These are phyloP conservation scores for Allochrocebus solatus DNA, from an alignment of 2,797 vertebrate species.

Conservation along the genomic window DNA sequence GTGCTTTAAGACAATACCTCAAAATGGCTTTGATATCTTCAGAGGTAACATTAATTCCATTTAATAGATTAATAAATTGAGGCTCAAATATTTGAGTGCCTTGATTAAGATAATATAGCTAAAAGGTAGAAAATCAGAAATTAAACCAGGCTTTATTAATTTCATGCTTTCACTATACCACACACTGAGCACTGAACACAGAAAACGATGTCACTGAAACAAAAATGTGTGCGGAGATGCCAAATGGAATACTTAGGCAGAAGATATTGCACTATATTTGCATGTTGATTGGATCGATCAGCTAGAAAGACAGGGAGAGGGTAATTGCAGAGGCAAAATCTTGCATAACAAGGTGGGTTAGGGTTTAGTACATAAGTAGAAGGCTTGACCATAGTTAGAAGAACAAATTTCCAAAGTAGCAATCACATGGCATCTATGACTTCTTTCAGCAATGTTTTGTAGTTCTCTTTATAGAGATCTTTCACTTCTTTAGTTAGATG, in stretches of 20 bases:
- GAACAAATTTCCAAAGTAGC: background rate
- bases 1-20: background rate
- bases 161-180: background rate
- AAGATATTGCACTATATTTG: background rate
- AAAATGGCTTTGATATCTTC: background rate
- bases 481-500: background rate
- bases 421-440: background rate
- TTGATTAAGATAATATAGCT: background rate
- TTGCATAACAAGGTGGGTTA: background rate
- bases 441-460: background rate
- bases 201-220: background rate
- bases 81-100: background rate
- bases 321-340: background rate
- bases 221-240: background rate
- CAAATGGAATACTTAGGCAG: background rate
- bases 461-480: background rate
- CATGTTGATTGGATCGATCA: background rate
- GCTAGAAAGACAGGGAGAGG: background rate
- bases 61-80: background rate
- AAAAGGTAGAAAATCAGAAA: background rate
- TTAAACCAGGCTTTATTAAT: background rate
- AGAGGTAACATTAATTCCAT: background rate
- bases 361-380: background rate
- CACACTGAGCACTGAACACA: background rate
- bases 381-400: background rate